Evolutionary conservation across 2,888 invertebrate species (phyloP), one percentile per base, ranked within the genome.

Genomic region (Morpho helenor): DNA sequence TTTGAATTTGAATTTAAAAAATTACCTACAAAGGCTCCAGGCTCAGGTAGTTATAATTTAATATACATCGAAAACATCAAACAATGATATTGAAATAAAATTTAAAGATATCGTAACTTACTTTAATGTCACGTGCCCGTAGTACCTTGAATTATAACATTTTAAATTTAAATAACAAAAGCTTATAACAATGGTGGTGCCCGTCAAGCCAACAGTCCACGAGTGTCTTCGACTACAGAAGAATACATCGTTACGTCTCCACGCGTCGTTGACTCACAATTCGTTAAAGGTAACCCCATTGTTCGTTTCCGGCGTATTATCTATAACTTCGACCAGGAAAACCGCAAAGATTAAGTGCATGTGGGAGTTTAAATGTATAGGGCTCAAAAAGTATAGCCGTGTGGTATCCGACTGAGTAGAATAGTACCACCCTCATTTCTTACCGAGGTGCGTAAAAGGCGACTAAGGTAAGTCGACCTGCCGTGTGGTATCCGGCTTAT

Each of bases 221-320:
- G 50, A 59, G 52, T 61, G 61, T 49, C 55, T 61, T 56, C 16
- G 46, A 40, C 0, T 22, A 31, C 7, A 8, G 53, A 53, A 53
- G 53, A 55, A 57, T 56, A 50, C 56, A 56, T 60, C 56, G 52
- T 61, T 57, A 56, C 47, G 61, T 59, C 56, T 58, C 50, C 52
- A 57, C 57, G 52, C 57, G 47, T 46, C 46, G 52, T 54, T 63
- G 63, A 60, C 52, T 63, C 63, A 63, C 56, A 42, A 42, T 48
- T 53, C 63, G 52, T 53, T 57, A 56, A 60, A 58, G 58, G 58
- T 49, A 47, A 41, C 42, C 31, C 52, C 60, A 47, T 58, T 56
- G 49, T 57, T 60, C 50, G 48, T 58, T 63, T 63, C 63, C 63
- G 63, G 57, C 58, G 56, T 46, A 63, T 63, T 63, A 60, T 60